Base-by-base conservation (phyloP, 2,797 vertebrate genomes). In the Yasuhikotakia modesta region DNA sequence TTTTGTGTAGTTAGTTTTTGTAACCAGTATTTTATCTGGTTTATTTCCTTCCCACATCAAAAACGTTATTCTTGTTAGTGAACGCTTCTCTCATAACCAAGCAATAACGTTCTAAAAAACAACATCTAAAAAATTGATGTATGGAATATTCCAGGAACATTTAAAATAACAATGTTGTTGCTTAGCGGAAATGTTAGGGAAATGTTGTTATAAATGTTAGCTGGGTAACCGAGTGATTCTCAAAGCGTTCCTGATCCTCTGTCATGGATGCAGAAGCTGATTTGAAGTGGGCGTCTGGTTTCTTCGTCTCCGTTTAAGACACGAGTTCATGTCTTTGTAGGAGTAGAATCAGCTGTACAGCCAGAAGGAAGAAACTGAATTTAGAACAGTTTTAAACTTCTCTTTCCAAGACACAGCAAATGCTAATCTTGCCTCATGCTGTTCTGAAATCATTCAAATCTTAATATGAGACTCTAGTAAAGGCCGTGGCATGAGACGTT, bases 281-380 rank as follows among this genome's bases (percentile, higher is more conserved):
- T 60, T 35, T 64, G n/a, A 52, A 63, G 71, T 74, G 60, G 72
- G 60, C 60, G 72, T 74, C 60, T 43, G 19, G 60, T 65, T 24
- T 65, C 60, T 7, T 27, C 52, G 17, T 58, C 30, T 63, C 71
- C 22, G 48, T 27, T 58, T 16, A 48, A 70, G 35, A 71, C 53
- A 60, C 53, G 24, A 24, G 72, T 39, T 74, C 72, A 74, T 22
- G 17, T 52, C 58, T 64, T 35, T 73, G 72, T 74, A 74, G 72
- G 72, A 64, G 72, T 64, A 30, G 63, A 74, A 30, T 74, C 46
- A 64, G 46, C 58, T 53, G 21, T 65, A 65, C 46, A 65, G 60
- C 72, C 72, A 64, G 72, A 21, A 74, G 72, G 58, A 17, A 45
- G 45, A 73, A 58, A 63, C 35, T 63, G 71, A 63, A 63, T 63